A percentile compares a stretch with the other conserved stretches of the same genome.
Conservation (phyloP, 2,888 invertebrate species). For the Glaucopsyche alexis region DNA sequence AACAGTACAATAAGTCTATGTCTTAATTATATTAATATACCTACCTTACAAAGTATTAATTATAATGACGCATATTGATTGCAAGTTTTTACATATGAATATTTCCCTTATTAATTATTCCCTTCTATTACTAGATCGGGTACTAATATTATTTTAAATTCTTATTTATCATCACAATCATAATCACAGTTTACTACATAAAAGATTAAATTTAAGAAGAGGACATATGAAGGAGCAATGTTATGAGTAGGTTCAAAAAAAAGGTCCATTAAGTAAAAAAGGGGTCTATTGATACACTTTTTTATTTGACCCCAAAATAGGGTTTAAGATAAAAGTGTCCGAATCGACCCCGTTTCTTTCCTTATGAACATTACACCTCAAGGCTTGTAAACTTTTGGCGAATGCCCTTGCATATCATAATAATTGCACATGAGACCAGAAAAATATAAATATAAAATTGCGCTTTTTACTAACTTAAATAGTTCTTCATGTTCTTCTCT, state of each 20-base stretch:
- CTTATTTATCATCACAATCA: conserved; percentile 40
- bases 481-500: conserved; percentile 42
- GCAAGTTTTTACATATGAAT: conserved; percentile 41
- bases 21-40: conserved; percentile 41
- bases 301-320: conserved; percentile 41
- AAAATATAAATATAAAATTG: conserved; percentile 41
- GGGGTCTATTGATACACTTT: conserved; percentile 39
- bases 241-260: conserved; percentile 41
- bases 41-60: conserved; percentile 42
- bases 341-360: conserved; percentile 40
- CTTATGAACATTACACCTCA: conserved; percentile 41
- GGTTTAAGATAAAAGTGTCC: conserved; percentile 41
- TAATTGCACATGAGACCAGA: conserved; percentile 41
- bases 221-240: conserved; percentile 41
- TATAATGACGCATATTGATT: conserved; percentile 41
- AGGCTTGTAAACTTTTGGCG: conserved; percentile 41
- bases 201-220: conserved; percentile 38
- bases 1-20: conserved; percentile 42
- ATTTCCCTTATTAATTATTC: conserved; percentile 41
- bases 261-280: conserved; percentile 38
- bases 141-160: conserved; percentile 41
- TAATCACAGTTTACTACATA: conserved; percentile 26
- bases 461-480: conserved; percentile 41
- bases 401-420: conserved; percentile 41
- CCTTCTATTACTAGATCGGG: conserved; percentile 41